Base-by-base conservation (phyloP, 2,113 vertebrate genomes). In the Platichthys flesus region DNA sequence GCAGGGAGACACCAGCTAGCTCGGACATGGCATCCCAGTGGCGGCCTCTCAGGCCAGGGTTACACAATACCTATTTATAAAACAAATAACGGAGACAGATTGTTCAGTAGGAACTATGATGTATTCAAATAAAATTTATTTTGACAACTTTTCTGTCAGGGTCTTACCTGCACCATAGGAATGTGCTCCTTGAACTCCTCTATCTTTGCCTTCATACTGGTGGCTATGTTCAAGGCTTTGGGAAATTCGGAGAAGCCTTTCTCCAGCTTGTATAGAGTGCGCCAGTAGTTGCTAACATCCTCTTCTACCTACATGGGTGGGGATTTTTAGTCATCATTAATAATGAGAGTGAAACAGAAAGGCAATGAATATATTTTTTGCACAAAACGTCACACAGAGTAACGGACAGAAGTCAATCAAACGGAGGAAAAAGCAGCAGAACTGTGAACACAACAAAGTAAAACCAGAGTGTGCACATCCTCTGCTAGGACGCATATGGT, bases 21-120 rank as follows among this genome's bases (percentile, higher is more conserved):
- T 83, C 69, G 0, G 96, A 95, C 95, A 97, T 95, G 60, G 93
- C 89, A 3, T 96, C 91, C 96, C 96, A 97, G 79, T 96, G 96
- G 21, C 96, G 89, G 51, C 95, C 85, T 16, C 95, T 93, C 71
- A 97, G 85, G 21, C 95, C 96, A 2, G 96, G 96, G 72, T 95
- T 97, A 72, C 96, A 97, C 59, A 98, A 84, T 24, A 96, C 95
- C 88, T 96, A 7, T 24, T 23, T 2, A 56, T 8, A 10, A 9
- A n/a, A 54, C 5, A 9, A 20, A 10, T 18, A 14, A 47, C 31
- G 26, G 21, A 64, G 10, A 16, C 7, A 83, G 55, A 9, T 4
- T 9, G 3, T 23, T 28, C 14, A 9, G 3, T 42, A 4, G 24
- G 47, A 49, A 45, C 15, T 51, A 3, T 20, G 49, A 20, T 51